Conservation (phyloP, 1,140 invertebrate genomes). For the Eumaeus atala region DNA sequence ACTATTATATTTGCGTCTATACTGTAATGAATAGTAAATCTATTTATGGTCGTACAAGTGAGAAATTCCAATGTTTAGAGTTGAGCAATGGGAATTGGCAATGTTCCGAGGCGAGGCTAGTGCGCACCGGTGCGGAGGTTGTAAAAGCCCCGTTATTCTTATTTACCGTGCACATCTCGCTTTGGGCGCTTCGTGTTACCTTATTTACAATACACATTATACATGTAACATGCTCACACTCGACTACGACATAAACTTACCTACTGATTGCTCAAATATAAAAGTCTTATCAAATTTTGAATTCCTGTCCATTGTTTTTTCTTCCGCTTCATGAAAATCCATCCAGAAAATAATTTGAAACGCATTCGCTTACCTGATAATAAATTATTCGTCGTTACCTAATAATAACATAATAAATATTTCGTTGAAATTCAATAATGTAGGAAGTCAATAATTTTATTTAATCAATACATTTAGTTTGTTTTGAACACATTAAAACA, state of each 20-base stretch:
- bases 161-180: constrained; percentile 68
- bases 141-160: constrained; percentile 70
- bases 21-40: constrained; percentile 34
- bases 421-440: too few relatives aligned
- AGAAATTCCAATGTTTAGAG: constrained; percentile 66
- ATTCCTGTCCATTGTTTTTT: too few relatives aligned
- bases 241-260: constrained; percentile 18
- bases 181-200: constrained; percentile 46
- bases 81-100: constrained; percentile 68
- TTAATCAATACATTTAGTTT: too few relatives aligned
- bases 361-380: too few relatives aligned
- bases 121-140: constrained; percentile 52
- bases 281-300: too few relatives aligned
- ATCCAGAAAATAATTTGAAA: too few relatives aligned
- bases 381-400: too few relatives aligned
- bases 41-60: constrained; percentile 57
- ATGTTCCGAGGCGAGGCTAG: constrained; percentile 55
- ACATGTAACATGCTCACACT: constrained; percentile 19
- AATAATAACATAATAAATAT: too few relatives aligned
- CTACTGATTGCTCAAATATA: too few relatives aligned
- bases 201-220: constrained; percentile 43
- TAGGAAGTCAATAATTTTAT: too few relatives aligned
- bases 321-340: too few relatives aligned
- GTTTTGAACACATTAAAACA: too few relatives aligned
- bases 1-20: constrained; percentile 29